phyloP scores from a whole-genome alignment of 2,888 invertebrate genomes.

The Polydesmus complanatus region DNA sequence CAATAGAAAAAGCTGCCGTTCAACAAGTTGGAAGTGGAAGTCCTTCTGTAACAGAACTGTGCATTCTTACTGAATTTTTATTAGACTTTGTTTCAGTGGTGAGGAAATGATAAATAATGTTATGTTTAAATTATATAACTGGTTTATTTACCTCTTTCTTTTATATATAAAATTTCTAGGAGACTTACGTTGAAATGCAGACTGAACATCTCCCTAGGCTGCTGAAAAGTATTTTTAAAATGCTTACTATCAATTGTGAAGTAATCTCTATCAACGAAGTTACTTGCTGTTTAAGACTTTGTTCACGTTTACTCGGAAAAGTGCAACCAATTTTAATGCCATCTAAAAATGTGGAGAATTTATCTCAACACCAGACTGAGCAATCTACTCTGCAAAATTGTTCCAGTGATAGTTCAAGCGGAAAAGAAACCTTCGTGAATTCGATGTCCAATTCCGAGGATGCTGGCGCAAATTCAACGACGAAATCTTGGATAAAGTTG shows the following conservation, averaged over 20 bases:
- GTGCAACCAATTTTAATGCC: slow-evolving; percentile 44
- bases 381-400: neutral
- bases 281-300: slow-evolving; percentile 48
- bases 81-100: slow-evolving; percentile 53
- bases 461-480: neutral
- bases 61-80: slow-evolving; percentile 55
- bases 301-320: slow-evolving; percentile 48
- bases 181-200: slow-evolving; percentile 61
- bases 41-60: slow-evolving; percentile 45
- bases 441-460: neutral
- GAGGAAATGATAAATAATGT: neutral
- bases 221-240: slow-evolving; percentile 49
- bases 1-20: slow-evolving; percentile 6
- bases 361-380: neutral
- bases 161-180: slow-evolving; percentile 28
- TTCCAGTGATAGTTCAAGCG: neutral
- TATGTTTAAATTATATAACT: neutral
- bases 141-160: neutral
- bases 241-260: slow-evolving; percentile 44
- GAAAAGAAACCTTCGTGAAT: neutral
- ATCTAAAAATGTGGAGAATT: neutral
- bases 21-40: slow-evolving; percentile 41
- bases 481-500: slow-evolving; percentile 23
- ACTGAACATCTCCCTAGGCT: slow-evolving; percentile 63
- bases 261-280: slow-evolving; percentile 47